Percentiles rank a stretch among this genome's conserved stretches.
Conservation (phyloP, 2,888 invertebrate species). For the Heliconius aoede region DNA sequence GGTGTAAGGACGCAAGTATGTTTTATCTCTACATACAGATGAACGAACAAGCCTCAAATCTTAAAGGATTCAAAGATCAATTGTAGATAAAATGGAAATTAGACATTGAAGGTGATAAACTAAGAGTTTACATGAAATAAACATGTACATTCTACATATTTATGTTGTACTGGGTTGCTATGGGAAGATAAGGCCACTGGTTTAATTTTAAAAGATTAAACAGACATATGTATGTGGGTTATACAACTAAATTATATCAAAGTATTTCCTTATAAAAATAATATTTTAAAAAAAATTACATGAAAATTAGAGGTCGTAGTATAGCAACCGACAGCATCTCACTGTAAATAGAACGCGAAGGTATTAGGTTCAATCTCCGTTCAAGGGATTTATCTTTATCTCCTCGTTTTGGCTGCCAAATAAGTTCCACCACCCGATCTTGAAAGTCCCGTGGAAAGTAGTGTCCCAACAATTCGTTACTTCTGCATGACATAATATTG, state of each 20-base stretch:
- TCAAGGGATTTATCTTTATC: no score
- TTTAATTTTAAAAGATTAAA: not conserved
- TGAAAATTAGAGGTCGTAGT: not conserved
- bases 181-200: not conserved
- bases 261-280: not conserved
- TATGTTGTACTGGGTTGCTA: not conserved
- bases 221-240: not conserved
- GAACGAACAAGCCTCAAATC: not conserved
- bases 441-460: no score
- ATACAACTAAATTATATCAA: not conserved
- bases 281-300: not conserved
- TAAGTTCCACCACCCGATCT: no score
- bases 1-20: not conserved
- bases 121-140: not conserved
- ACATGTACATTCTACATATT: slow-evolving; percentile 11
- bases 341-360: no score
- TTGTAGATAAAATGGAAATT: slow-evolving; percentile 20
- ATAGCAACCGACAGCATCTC: no score
- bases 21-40: slow-evolving; percentile 14
- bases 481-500: no score
- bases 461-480: no score
- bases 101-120: not conserved
- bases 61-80: not conserved
- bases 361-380: no score
- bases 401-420: no score